Evolutionary conservation across 2,888 invertebrate species (phyloP).

Genomic region (Molanna angustata): DNA sequence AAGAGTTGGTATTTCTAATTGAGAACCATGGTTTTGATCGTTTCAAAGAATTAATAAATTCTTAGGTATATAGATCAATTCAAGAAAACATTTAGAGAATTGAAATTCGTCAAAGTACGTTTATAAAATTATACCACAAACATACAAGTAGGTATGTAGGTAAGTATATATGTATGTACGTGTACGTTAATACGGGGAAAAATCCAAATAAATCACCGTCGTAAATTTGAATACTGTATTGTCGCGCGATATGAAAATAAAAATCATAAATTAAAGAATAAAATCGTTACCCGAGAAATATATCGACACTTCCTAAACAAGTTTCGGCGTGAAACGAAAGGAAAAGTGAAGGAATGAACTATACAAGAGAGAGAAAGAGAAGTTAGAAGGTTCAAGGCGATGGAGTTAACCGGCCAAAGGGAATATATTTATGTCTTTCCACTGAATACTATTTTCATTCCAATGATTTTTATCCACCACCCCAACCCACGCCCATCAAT

Average conservation of each 20-base stretch:
- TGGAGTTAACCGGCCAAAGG: constrained; percentile 28
- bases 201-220: no score
- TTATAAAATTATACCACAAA: no score
- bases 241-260: constrained; percentile 14
- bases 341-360: constrained; percentile 7
- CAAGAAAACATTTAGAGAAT: no score
- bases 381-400: no score
- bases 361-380: constrained; percentile 20
- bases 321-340: constrained; percentile 11
- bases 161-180: no score
- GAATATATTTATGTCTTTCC: constrained; percentile 32
- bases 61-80: no score
- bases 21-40: no score
- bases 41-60: no score
- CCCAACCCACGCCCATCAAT: constrained; percentile 22
- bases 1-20: no score
- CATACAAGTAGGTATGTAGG: no score
- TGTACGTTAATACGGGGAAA: no score
- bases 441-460: constrained; percentile 32
- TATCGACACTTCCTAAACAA: constrained; percentile 27
- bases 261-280: constrained; percentile 18
- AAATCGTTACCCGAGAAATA: constrained; percentile 13
- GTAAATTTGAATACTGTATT: constrained; percentile 15
- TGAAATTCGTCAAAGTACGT: no score
- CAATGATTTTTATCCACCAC: constrained; percentile 29